Conservation (phyloP, 2,113 vertebrate species). For the Haemorhous mexicanus region DNA sequence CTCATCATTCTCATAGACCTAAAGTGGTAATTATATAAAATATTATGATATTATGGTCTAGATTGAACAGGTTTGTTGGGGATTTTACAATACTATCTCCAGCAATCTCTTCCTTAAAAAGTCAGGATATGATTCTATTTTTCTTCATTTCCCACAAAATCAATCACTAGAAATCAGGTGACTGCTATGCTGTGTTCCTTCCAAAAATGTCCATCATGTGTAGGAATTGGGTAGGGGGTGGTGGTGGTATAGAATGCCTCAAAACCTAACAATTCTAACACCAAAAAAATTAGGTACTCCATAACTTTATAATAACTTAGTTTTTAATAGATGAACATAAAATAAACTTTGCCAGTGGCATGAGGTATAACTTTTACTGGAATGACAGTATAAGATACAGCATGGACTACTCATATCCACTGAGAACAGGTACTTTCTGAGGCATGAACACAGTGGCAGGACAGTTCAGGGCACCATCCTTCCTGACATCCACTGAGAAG, state of each 20-base stretch:
- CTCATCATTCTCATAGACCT: neutral
- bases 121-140: neutral
- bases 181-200: neutral
- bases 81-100: neutral
- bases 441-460: neutral
- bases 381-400: neutral
- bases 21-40: neutral
- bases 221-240: accelerated
- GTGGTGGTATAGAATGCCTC: accelerated
- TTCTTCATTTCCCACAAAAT: neutral
- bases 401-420: neutral
- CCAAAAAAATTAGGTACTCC: neutral
- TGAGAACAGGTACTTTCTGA: neutral
- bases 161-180: neutral
- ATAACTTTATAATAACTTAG: neutral
- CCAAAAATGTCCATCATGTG: neutral
- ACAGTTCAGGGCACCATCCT: neutral
- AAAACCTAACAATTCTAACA: neutral
- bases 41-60: neutral
- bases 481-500: neutral
- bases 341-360: neutral
- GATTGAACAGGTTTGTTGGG: neutral
- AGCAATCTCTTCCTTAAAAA: neutral
- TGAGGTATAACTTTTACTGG: neutral
- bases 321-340: neutral